phyloP scores from a whole-genome alignment of 1,140 invertebrate species.

The Forficula auricularia region DNA sequence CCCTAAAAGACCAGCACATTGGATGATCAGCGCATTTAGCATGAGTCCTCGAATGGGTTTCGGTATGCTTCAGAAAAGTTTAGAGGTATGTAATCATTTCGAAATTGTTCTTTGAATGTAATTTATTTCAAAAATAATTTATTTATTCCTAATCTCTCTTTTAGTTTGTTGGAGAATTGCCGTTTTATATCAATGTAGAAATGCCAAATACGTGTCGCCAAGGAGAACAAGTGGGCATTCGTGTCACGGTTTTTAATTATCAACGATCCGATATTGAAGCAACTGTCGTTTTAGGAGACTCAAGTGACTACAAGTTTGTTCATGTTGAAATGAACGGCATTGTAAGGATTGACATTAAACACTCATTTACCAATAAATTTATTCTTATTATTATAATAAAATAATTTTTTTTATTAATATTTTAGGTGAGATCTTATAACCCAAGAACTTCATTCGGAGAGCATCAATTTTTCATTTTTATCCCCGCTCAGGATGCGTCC shows the following conservation, averaged over 20 bases:
- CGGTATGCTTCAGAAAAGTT: conserved; percentile 60
- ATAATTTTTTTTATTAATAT: conserved; percentile 3
- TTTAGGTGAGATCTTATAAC: conserved; percentile 49
- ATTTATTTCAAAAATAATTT: not conserved
- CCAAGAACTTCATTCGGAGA: conserved; percentile 76
- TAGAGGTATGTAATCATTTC: conserved; percentile 52
- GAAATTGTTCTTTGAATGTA: not conserved
- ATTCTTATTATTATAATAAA: not conserved
- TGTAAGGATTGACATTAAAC: conserved; percentile 32
- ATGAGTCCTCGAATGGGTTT: conserved; percentile 72
- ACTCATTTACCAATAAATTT: not conserved
- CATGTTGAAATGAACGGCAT: conserved; percentile 82
- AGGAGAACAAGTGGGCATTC: conserved; percentile 84
- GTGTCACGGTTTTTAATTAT: conserved; percentile 89
- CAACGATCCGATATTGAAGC: conserved; percentile 67
- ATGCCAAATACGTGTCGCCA: conserved; percentile 66
- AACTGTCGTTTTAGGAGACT: conserved; percentile 69
- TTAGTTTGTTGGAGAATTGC: conserved; percentile 62
- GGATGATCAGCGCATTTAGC: conserved; percentile 84
- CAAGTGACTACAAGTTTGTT: conserved; percentile 80
- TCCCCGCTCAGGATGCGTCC: conserved; percentile 55
- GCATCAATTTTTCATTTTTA: conserved; percentile 85
- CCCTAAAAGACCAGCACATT: conserved; percentile 68
- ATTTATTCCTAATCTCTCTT: conserved; percentile 7
- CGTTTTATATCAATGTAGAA: conserved; percentile 90